A percentile compares a stretch with the other conserved stretches of the same genome.
Conservation (phyloP, 2,113 vertebrate species). For the Rhinolophus sinicus region DNA sequence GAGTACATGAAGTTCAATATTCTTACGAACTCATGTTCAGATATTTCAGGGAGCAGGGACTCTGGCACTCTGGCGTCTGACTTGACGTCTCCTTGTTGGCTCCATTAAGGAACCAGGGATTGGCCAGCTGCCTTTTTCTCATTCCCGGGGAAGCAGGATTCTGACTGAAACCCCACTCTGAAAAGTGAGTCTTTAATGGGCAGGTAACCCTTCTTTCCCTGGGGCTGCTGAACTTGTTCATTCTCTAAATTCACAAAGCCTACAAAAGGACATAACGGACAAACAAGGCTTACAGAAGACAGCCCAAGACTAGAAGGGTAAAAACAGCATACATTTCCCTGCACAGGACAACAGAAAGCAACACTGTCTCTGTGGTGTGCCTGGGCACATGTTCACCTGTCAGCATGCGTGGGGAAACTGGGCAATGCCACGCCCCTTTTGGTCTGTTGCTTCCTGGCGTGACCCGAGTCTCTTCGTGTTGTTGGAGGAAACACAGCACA, state of each 20-base stretch:
- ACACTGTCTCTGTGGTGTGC: not conserved
- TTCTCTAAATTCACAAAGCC: not conserved
- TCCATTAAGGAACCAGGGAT: not conserved
- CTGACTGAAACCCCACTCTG: not conserved
- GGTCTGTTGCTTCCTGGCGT: constrained; percentile 72
- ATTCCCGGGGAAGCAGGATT: not conserved
- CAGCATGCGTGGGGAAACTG: accelerated
- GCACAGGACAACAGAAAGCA: not conserved
- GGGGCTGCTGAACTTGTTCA: not conserved
- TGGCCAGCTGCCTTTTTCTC: not conserved
- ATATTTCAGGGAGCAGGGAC: not conserved
- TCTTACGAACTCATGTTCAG: not conserved
- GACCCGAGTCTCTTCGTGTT: constrained; percentile 27
- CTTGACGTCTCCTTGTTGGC: not conserved
- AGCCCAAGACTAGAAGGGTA: not conserved
- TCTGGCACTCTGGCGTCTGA: not conserved
- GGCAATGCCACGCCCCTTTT: not conserved
- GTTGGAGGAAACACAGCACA: constrained; percentile 57
- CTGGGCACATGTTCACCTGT: not conserved
- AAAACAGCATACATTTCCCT: not conserved
- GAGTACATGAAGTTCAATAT: not conserved
- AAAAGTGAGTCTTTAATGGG: not conserved
- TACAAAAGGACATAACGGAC: not conserved
- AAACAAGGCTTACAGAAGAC: not conserved
- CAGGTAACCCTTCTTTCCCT: not conserved